Evolutionary conservation across 2,888 invertebrate species (phyloP).

Genomic region (Coelinius sp.): DNA sequence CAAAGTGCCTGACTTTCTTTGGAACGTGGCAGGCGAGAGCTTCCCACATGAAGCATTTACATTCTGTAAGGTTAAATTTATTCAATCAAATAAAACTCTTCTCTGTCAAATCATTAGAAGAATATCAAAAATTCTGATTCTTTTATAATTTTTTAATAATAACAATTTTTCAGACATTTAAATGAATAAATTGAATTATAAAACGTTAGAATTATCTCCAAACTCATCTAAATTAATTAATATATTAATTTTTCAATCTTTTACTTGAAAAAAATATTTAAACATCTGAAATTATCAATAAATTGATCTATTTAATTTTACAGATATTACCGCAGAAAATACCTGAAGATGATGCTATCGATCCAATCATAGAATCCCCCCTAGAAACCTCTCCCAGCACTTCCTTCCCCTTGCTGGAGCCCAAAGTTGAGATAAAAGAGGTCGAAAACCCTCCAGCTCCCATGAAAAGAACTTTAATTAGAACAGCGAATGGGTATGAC

Average conservation of each 20-base stretch:
- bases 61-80: slow-evolving; percentile 44
- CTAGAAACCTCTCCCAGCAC: slow-evolving; percentile 54
- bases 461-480: slow-evolving; percentile 61
- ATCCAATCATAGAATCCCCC: slow-evolving; percentile 53
- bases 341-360: slow-evolving; percentile 40
- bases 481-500: slow-evolving; percentile 58
- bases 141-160: too few species aligned
- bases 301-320: neutral
- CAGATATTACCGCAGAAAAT: slow-evolving; percentile 46
- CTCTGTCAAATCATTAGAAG: neutral
- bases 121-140: neutral
- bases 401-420: slow-evolving; percentile 52
- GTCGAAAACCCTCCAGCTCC: slow-evolving; percentile 54
- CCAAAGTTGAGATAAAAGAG: slow-evolving; percentile 55
- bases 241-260: neutral
- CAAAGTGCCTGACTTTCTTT: slow-evolving; percentile 57
- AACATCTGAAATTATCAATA: neutral
- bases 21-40: slow-evolving; percentile 57
- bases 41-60: slow-evolving; percentile 57
- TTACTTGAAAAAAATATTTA: neutral
- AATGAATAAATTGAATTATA: neutral
- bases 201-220: neutral
- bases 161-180: neutral
- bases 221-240: neutral
- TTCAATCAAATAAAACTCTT: neutral